phyloP scores from a whole-genome alignment of 2,113 vertebrate species.

The Pangasianodon gigas region DNA sequence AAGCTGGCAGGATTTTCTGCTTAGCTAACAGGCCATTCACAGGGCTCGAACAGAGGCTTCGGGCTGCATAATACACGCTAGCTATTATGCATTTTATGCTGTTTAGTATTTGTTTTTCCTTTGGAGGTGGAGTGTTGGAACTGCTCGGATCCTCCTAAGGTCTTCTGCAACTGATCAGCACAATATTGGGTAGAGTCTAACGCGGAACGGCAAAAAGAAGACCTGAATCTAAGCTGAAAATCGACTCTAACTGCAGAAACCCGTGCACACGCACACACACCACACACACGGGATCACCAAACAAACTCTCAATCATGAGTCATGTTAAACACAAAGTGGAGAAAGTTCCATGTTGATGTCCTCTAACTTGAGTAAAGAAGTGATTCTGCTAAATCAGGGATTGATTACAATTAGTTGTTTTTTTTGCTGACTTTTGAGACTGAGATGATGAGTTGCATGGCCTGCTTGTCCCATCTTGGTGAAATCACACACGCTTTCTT shows the following conservation, averaged over 20 bases:
- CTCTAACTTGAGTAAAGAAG: constrained; percentile 54
- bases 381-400: background rate
- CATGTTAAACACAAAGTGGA: constrained; percentile 21
- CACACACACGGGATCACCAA: background rate
- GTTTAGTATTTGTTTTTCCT: background rate
- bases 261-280: background rate
- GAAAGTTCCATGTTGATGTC: constrained; percentile 27
- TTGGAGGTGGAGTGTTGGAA: constrained; percentile 1
- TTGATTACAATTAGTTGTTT: constrained; percentile 9
- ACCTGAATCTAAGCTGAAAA: constrained; percentile 23
- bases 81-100: background rate
- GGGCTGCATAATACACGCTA: background rate
- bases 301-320: background rate
- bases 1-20: constrained; percentile 38
- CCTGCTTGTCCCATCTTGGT: constrained; percentile 5
- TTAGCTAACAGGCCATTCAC: constrained; percentile 24
- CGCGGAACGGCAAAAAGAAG: constrained; percentile 14
- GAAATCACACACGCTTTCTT: background rate
- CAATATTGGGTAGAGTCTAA: constrained; percentile 21
- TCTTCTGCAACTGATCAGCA: constrained; percentile 22
- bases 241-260: background rate
- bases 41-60: constrained; percentile 32
- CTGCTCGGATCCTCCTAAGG: background rate
- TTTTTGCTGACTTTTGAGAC: background rate
- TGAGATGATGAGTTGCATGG: constrained; percentile 53